These are phyloP conservation scores for Pangasianodon hypophthalmus DNA, from an alignment of 2,113 vertebrate species.

Conservation along the genomic window DNA sequence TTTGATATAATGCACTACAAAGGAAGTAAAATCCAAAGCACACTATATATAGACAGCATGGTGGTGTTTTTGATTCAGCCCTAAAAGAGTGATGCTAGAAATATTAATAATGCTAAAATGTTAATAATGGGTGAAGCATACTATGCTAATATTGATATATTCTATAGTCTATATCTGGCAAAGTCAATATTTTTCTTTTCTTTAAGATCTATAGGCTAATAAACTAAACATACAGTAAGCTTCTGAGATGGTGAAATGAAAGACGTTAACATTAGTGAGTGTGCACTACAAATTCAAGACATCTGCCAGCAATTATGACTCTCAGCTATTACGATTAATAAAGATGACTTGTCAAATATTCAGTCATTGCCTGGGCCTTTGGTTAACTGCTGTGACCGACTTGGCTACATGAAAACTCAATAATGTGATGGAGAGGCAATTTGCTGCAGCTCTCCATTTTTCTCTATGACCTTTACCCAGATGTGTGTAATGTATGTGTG, in stretches of 20 bases:
- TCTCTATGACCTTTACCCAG: conserved; percentile 74
- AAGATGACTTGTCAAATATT: conserved; percentile 45
- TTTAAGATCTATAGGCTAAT: background rate
- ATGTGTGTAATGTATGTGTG: conserved; percentile 68
- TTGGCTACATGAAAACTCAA: conserved; percentile 61
- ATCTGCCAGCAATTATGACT: conserved; percentile 35
- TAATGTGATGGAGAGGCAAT: conserved; percentile 70
- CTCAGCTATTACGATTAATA: conserved; percentile 51
- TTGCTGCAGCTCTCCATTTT: conserved; percentile 70
- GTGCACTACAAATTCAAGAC: conserved; percentile 7
- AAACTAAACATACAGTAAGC: background rate
- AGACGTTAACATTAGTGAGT: background rate
- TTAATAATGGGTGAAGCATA: background rate
- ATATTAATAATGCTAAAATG: background rate
- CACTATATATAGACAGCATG: background rate
- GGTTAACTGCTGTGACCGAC: conserved; percentile 47
- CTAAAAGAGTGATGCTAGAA: background rate
- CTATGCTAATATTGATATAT: background rate
- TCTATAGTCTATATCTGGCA: background rate
- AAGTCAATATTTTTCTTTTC: background rate
- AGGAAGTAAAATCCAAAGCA: background rate
- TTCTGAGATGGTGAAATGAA: background rate
- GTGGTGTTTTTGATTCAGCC: background rate
- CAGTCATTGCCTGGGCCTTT: conserved; percentile 53
- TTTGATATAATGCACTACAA: background rate